phyloP scores from a whole-genome alignment of 2,888 invertebrate species.

The Pimpla rufipes region DNA sequence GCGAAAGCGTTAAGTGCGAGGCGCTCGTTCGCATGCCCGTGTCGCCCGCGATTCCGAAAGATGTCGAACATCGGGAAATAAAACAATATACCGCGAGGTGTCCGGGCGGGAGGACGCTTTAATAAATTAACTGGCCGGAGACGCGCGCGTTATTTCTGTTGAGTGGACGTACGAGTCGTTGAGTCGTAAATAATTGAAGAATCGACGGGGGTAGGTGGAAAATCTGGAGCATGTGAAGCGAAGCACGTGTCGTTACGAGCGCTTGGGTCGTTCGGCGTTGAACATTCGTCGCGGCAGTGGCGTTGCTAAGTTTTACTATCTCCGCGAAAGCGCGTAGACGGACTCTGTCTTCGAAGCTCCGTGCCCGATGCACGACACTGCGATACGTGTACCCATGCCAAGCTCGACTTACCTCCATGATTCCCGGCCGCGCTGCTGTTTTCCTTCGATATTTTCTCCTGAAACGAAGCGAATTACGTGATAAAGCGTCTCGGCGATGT shows the following conservation, averaged over 20 bases:
- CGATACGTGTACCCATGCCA: slow-evolving; percentile 15
- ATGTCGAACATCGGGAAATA: neutral
- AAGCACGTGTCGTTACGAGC: slow-evolving; percentile 68
- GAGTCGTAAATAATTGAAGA: slow-evolving; percentile 58
- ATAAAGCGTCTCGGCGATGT: slow-evolving; percentile 1
- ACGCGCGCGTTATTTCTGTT: slow-evolving; percentile 16
- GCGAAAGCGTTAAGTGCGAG: neutral
- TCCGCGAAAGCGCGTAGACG: neutral
- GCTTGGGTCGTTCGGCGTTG: slow-evolving; percentile 34
- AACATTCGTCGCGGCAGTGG: slow-evolving; percentile 21
- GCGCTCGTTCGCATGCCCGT: neutral
- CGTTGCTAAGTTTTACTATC: slow-evolving; percentile 8
- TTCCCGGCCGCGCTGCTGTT: slow-evolving; percentile 83
- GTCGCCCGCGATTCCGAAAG: neutral
- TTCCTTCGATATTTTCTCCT: slow-evolving; percentile 85
- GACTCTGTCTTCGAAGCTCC: neutral
- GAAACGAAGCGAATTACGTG: slow-evolving; percentile 69
- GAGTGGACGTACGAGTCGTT: neutral
- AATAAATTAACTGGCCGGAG: neutral
- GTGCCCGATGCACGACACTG: slow-evolving; percentile 5
- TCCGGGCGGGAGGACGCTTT: neutral
- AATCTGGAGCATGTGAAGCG: slow-evolving; percentile 69
- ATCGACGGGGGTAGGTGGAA: slow-evolving; percentile 3
- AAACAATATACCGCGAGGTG: neutral
- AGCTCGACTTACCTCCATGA: slow-evolving; percentile 82